Evolutionary conservation across 2,113 vertebrate genomes (phyloP), one percentile per base, ranked within the genome.

Genomic region (Chascanopsetta lugubris): DNA sequence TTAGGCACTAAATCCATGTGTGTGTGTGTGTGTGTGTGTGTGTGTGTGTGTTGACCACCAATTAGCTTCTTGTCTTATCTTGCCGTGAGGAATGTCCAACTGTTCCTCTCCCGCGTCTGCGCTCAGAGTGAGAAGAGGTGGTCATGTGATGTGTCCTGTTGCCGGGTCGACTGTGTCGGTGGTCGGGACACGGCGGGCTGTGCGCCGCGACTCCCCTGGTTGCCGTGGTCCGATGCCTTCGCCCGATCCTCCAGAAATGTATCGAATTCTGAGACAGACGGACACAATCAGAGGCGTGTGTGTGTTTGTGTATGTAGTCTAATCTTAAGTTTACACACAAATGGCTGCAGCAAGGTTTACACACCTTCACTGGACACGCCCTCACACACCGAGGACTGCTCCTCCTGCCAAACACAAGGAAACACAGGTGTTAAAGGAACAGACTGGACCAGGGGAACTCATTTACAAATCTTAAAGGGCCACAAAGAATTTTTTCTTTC

Each of bases 291-390:
- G 11, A 61, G 0, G 54, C 21, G 10, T 2, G 18, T n/a, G 6
- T 22, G 15, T 59, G 47, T 34, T 25, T 11, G 4, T 11, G 6
- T 15, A 20, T 8, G 6, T 29, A 25, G 9, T 2, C 7, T 2
- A 65, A 40, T 38, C 2, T 32, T 9, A 54, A 57, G 2, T 64
- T 56, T 24, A 54, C 11, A 36, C 11, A 3, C 12, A 67, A 77
- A 30, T 18, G 10, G 36, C 15, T 38, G 12, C 2, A 10, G 32
- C n/a, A 13, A 38, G 12, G n/a, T n/a, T 13, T 34, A 42, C 75
- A 56, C 21, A 92, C 92, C 92, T 79, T 88, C 87, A 76, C 92
- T 93, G 49, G 92, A 88, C n/a, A 92, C 89, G 13, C 92, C 92
- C 24, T 91, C 90, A 12, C 57, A 58, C 7, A 91, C 85, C 4